phyloP scores from a whole-genome alignment of 2,797 vertebrate genomes.

The Pseudomugil tenellus region DNA sequence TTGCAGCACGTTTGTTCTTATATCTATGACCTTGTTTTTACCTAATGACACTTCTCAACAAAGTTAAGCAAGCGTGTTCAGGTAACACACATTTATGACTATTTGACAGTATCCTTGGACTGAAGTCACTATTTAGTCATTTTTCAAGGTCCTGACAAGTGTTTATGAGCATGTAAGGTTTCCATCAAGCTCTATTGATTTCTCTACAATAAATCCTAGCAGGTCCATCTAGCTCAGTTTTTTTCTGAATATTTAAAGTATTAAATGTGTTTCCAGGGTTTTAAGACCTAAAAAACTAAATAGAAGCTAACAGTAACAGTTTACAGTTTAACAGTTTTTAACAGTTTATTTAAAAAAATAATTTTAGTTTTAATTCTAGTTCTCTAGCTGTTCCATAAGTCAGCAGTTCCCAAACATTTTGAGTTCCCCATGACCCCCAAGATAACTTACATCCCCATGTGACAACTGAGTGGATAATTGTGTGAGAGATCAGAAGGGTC shows the following conservation, averaged over 20 bases:
- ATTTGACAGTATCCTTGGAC: not conserved
- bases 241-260: no score
- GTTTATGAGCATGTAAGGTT: not conserved
- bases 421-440: no score
- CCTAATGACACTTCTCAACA: not conserved
- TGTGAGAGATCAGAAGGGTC: no score
- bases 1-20: not conserved
- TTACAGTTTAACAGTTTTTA: no score
- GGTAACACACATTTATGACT: not conserved
- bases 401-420: no score
- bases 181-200: not conserved
- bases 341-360: no score
- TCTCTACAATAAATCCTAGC: not conserved
- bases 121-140: not conserved
- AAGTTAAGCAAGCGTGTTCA: not conserved
- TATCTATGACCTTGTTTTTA: not conserved
- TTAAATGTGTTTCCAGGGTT: not conserved
- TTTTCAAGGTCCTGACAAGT: not conserved
- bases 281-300: not conserved
- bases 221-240: not conserved
- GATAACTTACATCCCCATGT: no score
- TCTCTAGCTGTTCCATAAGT: constrained; percentile 5
- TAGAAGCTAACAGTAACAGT: not conserved
- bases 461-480: no score
- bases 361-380: not conserved